Conservation (phyloP, 2,888 invertebrate genomes). For the Pyralis farinalis region DNA sequence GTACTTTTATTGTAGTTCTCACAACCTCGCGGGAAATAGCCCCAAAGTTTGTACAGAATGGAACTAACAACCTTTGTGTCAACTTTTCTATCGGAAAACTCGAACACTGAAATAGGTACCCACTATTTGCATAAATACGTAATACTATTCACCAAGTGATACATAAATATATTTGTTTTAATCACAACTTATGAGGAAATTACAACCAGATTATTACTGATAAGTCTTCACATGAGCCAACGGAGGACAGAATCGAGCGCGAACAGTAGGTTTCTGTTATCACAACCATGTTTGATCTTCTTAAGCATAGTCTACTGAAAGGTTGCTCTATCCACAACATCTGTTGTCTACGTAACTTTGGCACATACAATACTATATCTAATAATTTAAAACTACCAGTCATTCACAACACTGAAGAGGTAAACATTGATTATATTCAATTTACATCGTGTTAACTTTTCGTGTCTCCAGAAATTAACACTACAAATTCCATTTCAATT, state of each 20-base stretch:
- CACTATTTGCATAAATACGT: conserved; percentile 47
- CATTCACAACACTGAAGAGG: conserved; percentile 79
- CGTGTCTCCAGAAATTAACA: conserved; percentile 27
- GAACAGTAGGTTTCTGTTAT: conserved; percentile 38
- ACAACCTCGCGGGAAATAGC: conserved; percentile 71
- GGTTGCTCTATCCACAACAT: conserved; percentile 26
- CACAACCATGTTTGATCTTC: conserved; percentile 62
- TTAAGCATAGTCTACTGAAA: conserved; percentile 35
- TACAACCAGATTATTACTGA: conserved; percentile 60
- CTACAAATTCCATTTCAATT: conserved; percentile 44
- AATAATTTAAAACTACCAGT: conserved; percentile 48
- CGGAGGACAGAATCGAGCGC: conserved; percentile 38
- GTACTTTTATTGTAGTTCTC: conserved; percentile 63
- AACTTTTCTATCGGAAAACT: conserved; percentile 44
- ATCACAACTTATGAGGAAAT: conserved; percentile 67
- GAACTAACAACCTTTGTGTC: conserved; percentile 46
- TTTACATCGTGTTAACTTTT: conserved; percentile 62
- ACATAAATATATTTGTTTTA: conserved; percentile 56
- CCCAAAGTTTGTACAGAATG: conserved; percentile 42
- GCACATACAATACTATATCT: conserved; percentile 26
- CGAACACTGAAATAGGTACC: conserved; percentile 40
- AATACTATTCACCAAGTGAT: conserved; percentile 39
- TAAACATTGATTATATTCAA: conserved; percentile 65
- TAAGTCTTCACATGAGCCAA: conserved; percentile 40
- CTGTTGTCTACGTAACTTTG: conserved; percentile 45